Conservation (phyloP, 2,888 invertebrate genomes). For the Caenorhabditis becei region DNA sequence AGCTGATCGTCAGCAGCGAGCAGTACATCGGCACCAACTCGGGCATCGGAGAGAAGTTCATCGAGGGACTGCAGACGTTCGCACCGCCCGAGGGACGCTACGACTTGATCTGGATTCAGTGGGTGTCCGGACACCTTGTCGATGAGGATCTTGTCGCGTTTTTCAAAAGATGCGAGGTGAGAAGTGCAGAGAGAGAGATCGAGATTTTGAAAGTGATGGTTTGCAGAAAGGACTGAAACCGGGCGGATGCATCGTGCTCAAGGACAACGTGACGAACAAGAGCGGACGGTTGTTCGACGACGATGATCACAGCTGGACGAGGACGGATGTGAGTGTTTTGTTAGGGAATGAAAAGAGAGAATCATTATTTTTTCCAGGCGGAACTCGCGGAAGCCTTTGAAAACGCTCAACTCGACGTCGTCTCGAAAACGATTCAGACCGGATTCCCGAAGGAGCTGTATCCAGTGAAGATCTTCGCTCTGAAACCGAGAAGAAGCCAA, state of each 20-base stretch:
- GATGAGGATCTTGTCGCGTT: conserved; percentile 90
- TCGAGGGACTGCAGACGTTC: conserved; percentile 89
- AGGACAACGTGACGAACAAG: conserved; percentile 91
- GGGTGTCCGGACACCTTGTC: conserved; percentile 93
- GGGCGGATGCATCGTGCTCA: conserved; percentile 91
- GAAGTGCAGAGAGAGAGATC: conserved; percentile 40
- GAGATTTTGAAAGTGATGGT: background rate
- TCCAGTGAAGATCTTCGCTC: conserved; percentile 75
- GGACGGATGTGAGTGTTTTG: conserved; percentile 85
- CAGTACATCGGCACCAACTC: conserved; percentile 71
- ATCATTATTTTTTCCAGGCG: conserved; percentile 74
- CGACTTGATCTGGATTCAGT: conserved; percentile 96
- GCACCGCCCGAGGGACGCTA: conserved; percentile 85
- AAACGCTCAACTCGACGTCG: conserved; percentile 87
- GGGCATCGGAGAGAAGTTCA: conserved; percentile 73
- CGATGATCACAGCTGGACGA: conserved; percentile 92
- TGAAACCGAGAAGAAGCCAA: conserved; percentile 60
- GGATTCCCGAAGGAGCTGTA: conserved; percentile 91
- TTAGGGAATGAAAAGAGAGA: background rate
- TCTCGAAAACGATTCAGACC: conserved; percentile 87
- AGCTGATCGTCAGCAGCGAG: conserved; percentile 72
- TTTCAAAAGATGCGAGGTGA: conserved; percentile 83
- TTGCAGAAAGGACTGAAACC: conserved; percentile 81
- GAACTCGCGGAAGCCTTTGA: conserved; percentile 85
- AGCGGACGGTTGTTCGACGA: conserved; percentile 86